Evolutionary conservation across 2,113 vertebrate genomes (phyloP).

Genomic region (Rutilus rutilus): DNA sequence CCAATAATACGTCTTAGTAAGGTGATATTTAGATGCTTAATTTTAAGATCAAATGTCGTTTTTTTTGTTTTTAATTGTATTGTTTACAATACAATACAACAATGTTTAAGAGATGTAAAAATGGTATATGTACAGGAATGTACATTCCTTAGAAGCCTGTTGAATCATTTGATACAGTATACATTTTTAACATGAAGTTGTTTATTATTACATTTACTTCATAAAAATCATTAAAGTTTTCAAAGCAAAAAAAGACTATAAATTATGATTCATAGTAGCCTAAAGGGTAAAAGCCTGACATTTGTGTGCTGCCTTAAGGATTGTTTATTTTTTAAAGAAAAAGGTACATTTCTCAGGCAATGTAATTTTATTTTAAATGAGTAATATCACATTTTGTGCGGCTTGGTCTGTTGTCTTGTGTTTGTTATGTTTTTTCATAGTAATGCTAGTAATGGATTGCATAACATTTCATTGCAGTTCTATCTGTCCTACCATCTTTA

Average conservation of each 20-base stretch:
- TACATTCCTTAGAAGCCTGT: not conserved
- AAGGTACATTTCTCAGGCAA: not conserved
- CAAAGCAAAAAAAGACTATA: not conserved
- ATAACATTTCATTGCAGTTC: slow-evolving; percentile 78
- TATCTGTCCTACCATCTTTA: slow-evolving; percentile 98
- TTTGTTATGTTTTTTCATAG: not conserved
- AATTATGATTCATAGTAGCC: not conserved
- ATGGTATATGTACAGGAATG: too few species aligned
- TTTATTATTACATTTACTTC: not conserved
- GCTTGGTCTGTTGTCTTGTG: not conserved
- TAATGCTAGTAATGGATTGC: not conserved
- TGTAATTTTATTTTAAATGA: not conserved
- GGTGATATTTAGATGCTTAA: not conserved
- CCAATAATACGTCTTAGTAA: not conserved
- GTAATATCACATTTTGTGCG: not conserved
- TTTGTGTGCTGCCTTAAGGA: not conserved
- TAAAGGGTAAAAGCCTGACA: not conserved
- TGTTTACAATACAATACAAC: not conserved
- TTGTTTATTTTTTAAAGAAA: not conserved
- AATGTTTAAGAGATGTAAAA: too few species aligned
- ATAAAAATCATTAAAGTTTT: not conserved
- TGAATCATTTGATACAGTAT: not conserved
- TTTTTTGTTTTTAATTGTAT: not conserved
- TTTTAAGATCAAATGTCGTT: not conserved
- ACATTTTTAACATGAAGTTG: not conserved